These are phyloP conservation scores for Antheraea assamensis DNA, from an alignment of 2,888 invertebrate genomes.

Conservation along the genomic window DNA sequence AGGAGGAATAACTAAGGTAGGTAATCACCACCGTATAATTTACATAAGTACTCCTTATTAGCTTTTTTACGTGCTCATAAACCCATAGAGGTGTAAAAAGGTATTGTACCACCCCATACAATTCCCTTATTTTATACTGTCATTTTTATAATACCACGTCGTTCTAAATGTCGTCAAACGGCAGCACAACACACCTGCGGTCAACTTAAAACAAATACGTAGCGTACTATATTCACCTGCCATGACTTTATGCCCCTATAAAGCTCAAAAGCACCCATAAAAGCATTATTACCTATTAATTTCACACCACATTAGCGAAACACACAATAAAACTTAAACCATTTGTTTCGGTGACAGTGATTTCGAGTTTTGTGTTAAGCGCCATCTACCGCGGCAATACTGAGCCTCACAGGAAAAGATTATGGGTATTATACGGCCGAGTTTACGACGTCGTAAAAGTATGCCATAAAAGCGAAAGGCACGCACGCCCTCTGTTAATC, in stretches of 20 bases:
- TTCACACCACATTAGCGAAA: constrained; percentile 82
- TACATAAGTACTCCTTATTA: background rate
- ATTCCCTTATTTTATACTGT: constrained; percentile 39
- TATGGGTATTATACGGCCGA: constrained; percentile 76
- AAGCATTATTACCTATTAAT: constrained; percentile 82
- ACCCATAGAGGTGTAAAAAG: constrained; percentile 14
- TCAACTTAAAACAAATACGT: constrained; percentile 73
- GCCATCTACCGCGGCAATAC: constrained; percentile 65
- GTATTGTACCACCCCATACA: constrained; percentile 35
- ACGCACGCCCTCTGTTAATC: constrained; percentile 82
- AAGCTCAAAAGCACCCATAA: constrained; percentile 78
- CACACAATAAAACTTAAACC: constrained; percentile 80
- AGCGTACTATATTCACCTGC: constrained; percentile 65
- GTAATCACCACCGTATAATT: background rate
- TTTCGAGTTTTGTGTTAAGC: constrained; percentile 72
- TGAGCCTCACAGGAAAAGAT: constrained; percentile 75
- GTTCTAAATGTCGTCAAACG: constrained; percentile 43
- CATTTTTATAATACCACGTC: constrained; percentile 22
- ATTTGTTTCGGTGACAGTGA: constrained; percentile 73
- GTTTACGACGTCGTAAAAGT: constrained; percentile 80
- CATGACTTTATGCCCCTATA: constrained; percentile 74
- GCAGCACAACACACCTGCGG: constrained; percentile 60
- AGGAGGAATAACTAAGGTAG: background rate
- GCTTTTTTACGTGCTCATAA: constrained; percentile 9
- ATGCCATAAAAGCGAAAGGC: constrained; percentile 80